phyloP scores from a whole-genome alignment of 2,888 invertebrate species.

The Eupithecia insigniata region DNA sequence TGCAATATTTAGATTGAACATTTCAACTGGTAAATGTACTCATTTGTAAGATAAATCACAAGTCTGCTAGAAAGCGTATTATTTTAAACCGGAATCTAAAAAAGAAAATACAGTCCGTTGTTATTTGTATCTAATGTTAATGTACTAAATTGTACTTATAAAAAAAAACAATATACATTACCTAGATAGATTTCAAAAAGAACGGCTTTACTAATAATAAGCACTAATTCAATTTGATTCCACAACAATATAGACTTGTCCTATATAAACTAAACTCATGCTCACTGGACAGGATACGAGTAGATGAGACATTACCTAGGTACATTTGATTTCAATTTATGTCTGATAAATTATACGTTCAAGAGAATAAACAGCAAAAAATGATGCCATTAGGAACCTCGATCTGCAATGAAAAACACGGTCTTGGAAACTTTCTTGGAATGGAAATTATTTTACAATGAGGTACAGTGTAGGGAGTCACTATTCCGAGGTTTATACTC shows the following conservation, averaged over 20 bases:
- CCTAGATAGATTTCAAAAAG: background rate
- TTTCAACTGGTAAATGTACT: background rate
- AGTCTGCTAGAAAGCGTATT: background rate
- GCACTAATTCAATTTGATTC: background rate
- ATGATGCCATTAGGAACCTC: conserved; percentile 24
- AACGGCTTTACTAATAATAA: background rate
- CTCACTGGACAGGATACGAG: conserved; percentile 19
- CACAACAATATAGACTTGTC: conserved; percentile 8
- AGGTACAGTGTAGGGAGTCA: background rate
- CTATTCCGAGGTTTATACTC: background rate
- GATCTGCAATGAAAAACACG: conserved; percentile 17
- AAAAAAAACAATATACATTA: background rate
- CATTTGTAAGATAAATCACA: background rate
- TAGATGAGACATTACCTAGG: conserved; percentile 44
- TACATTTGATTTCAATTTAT: conserved; percentile 49
- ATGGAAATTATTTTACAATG: conserved; percentile 20
- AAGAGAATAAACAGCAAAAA: conserved; percentile 49
- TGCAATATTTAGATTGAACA: background rate
- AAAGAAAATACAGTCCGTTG: background rate
- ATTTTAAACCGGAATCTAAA: background rate
- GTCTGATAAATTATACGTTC: conserved; percentile 51
- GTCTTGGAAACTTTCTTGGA: background rate
- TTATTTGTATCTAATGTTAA: background rate
- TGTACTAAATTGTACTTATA: background rate
- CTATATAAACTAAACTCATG: conserved; percentile 23